Conservation (phyloP, 1,140 invertebrate species). For the Micrasema minimum region DNA sequence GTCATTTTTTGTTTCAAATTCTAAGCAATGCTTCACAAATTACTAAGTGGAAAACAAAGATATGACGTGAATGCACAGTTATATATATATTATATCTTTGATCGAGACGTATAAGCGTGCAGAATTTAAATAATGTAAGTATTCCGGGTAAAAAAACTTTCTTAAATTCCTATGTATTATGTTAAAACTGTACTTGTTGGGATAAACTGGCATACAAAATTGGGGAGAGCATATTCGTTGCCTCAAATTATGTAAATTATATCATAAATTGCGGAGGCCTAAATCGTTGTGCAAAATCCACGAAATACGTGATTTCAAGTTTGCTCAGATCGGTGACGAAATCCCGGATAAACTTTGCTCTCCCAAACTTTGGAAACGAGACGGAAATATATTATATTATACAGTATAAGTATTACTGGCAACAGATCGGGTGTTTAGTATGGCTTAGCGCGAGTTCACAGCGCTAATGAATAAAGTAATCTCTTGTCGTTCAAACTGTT, state of each 20-base stretch:
- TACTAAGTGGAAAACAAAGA: too few species aligned
- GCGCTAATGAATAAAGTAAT: slow-evolving; percentile 30
- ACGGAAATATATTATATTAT: slow-evolving; percentile 44
- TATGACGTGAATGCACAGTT: too few species aligned
- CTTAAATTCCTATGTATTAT: slow-evolving; percentile 23
- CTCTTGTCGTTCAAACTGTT: slow-evolving; percentile 18
- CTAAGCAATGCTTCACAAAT: too few species aligned
- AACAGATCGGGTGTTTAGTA: slow-evolving; percentile 35
- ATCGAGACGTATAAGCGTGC: too few species aligned
- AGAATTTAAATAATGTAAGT: slow-evolving; percentile 7
- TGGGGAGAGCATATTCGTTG: slow-evolving; percentile 31
- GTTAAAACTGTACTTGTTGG: slow-evolving; percentile 32
- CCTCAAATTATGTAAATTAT: slow-evolving; percentile 36
- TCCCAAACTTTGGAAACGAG: slow-evolving; percentile 40
- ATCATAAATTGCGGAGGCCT: slow-evolving; percentile 36
- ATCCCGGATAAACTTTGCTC: slow-evolving; percentile 49
- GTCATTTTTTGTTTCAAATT: too few species aligned
- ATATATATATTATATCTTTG: too few species aligned
- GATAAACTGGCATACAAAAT: slow-evolving; percentile 21
- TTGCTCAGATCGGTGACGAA: slow-evolving; percentile 27
- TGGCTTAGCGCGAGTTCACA: slow-evolving; percentile 42
- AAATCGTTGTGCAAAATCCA: slow-evolving; percentile 37
- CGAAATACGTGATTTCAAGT: slow-evolving; percentile 43
- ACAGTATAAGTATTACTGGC: slow-evolving; percentile 8
- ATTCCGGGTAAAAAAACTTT: slow-evolving; percentile 6